Percentiles rank a stretch among this genome's conserved stretches.
Conservation (phyloP, 2,113 vertebrate genomes). For the Amblyornis subalaris region DNA sequence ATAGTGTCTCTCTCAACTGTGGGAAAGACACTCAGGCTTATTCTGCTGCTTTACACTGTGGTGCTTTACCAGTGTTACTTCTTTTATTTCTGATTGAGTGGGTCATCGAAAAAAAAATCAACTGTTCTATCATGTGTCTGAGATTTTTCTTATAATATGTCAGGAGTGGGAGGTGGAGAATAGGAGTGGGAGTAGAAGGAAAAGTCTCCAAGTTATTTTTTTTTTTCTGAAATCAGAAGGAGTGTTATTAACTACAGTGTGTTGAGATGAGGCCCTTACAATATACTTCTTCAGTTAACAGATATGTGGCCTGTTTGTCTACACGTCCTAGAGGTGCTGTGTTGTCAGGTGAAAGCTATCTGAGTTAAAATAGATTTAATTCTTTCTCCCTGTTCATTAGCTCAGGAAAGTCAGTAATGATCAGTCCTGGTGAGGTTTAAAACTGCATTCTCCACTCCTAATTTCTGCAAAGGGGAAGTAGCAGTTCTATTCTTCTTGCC, state of each 20-base stretch:
- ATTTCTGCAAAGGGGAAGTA: not conserved
- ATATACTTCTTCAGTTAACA: not conserved
- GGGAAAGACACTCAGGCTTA: not conserved
- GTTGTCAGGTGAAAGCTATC: not conserved
- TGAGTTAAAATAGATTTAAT: not conserved
- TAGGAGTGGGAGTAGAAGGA: constrained; percentile 42
- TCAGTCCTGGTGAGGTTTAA: not conserved
- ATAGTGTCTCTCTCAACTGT: not conserved
- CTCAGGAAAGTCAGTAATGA: not conserved
- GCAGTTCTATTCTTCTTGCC: not conserved
- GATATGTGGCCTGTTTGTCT: not conserved
- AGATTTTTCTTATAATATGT: constrained; percentile 52
- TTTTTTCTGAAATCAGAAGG: not conserved
- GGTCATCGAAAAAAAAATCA: constrained; percentile 32
- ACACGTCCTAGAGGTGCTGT: not conserved
- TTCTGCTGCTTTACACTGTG: not conserved
- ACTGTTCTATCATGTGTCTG: constrained; percentile 47
- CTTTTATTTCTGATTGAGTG: constrained; percentile 48
- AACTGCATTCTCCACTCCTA: not conserved
- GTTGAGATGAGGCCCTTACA: not conserved
- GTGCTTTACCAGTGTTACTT: not conserved
- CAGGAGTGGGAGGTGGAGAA: constrained; percentile 51
- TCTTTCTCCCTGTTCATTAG: not conserved
- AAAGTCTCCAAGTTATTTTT: not conserved
- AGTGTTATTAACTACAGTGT: not conserved